These are phyloP conservation scores for Cardiocondyla obscurior DNA, from an alignment of 1,140 invertebrate species.

Conservation along the genomic window DNA sequence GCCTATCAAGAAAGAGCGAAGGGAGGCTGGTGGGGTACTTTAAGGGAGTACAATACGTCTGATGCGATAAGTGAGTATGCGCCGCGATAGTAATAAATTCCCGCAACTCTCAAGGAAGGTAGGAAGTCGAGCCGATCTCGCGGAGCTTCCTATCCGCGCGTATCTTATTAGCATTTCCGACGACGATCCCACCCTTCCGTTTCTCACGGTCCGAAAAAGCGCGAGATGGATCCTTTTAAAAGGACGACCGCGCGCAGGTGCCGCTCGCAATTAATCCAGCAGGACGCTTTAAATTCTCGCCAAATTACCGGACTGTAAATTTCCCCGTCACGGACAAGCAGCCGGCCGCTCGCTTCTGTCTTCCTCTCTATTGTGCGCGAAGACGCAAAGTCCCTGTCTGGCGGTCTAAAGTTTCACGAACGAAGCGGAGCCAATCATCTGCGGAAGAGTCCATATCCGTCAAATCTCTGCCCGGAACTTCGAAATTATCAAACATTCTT, in stretches of 20 bases:
- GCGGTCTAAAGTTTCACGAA: slow-evolving; percentile 2
- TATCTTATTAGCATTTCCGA: slow-evolving; percentile 30
- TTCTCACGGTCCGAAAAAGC: slow-evolving; percentile 4
- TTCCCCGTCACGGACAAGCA: slow-evolving; percentile 56
- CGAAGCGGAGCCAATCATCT: slow-evolving; percentile 14
- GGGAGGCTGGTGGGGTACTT: too few relatives aligned
- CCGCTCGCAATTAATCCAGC: slow-evolving; percentile 11
- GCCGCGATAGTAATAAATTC: slow-evolving; percentile 60
- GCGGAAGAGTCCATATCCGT: slow-evolving; percentile 27
- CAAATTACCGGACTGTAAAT: slow-evolving; percentile 69
- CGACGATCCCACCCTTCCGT: background rate
- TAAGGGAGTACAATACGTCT: slow-evolving; percentile 48
- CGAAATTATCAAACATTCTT: slow-evolving; percentile 37
- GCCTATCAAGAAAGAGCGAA: too few relatives aligned
- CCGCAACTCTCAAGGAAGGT: background rate
- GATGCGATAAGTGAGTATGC: slow-evolving; percentile 48
- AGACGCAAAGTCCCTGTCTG: background rate
- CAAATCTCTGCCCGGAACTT: slow-evolving; percentile 1
- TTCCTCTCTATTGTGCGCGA: too few relatives aligned
- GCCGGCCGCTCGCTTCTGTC: slow-evolving; percentile 6
- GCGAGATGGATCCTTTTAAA: background rate
- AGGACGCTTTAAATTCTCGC: slow-evolving; percentile 47
- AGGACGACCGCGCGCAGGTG: background rate
- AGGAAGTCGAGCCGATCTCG: background rate
- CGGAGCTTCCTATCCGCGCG: slow-evolving; percentile 10